Evolutionary conservation across 2,888 invertebrate species (phyloP).

Genomic region (Spatulosminthurus flaviceps): DNA sequence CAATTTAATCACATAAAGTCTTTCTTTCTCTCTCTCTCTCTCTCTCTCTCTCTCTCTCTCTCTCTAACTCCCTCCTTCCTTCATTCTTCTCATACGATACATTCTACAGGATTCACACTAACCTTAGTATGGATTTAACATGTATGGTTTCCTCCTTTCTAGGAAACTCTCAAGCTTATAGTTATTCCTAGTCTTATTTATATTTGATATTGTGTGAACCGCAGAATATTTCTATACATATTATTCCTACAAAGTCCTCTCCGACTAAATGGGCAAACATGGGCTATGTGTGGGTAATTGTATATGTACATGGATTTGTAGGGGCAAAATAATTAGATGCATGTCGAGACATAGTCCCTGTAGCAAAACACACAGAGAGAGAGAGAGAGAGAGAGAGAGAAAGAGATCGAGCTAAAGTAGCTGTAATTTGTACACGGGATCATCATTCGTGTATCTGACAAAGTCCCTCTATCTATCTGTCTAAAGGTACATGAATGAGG

Average conservation of each 20-base stretch:
- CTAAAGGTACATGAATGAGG: no score
- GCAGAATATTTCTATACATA: no score
- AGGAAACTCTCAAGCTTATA: neutral
- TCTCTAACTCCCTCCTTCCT: neutral
- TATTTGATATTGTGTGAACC: neutral
- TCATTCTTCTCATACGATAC: conserved; percentile 3
- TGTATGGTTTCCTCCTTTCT: neutral
- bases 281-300: no score
- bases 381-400: neutral
- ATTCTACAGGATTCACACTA: conserved; percentile 8
- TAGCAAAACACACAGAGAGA: neutral
- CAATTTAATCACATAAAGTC: conserved; percentile 15
- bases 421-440: neutral
- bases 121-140: neutral
- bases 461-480: no score
- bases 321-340: no score
- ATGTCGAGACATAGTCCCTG: no score
- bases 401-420: neutral
- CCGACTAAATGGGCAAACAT: no score
- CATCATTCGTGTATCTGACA: no score
- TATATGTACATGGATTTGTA: no score
- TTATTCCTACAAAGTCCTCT: no score
- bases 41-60: neutral
- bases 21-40: conserved; percentile 10
- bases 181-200: neutral